Evolutionary conservation across 2,797 vertebrate species (phyloP), one percentile per base, ranked within the genome.

Genomic region (Garrulus glandarius): DNA sequence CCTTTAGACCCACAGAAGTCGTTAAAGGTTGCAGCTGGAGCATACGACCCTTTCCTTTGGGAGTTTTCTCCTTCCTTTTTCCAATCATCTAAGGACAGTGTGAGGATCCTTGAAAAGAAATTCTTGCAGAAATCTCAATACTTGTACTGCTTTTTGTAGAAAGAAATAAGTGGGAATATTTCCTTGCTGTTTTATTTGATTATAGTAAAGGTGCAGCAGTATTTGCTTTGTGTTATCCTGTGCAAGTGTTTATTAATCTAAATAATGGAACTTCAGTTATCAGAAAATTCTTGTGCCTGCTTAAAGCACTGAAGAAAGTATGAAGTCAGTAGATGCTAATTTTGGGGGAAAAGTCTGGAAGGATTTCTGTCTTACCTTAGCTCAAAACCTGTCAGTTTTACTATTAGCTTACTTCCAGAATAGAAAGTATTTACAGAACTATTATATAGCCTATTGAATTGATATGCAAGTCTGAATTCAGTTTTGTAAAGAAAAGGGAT

Each of bases 241-340:
- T 94, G 87, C 59, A 67, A 88, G 69, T 90, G 79, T 96, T 93
- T 94, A 84, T 96, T 95, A 86, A 97, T 91, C 63, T 94, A 94
- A 94, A 90, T 92, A 96, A 95, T 90, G 52, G 74, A 95, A 95
- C 79, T 95, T 94, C 70, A 89, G 89, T 97, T 95, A 90, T 94
- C 94, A 95, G 91, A 91, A 94, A 92, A 96, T 96, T 96, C 83
- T 77, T 81, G 49, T 78, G 84, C 55, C 79, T 92, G 79, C 69
- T 78, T 88, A 84, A 92, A 93, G 44, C 12, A 2, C 49, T 65
- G 67, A 94, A 71, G 60, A 83, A 96, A 68, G 76, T 81, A 43
- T 87, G 65, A 85, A 88, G 47, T 91, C 76, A 63, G 79, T 81
- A 88, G 85, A 84, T 86, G 79, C 26, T 91, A 69, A 94, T 87